Percentiles rank a stretch among this genome's conserved stretches.
Conservation (phyloP, 2,113 vertebrate species). For the Paradoxurus hermaphroditus region DNA sequence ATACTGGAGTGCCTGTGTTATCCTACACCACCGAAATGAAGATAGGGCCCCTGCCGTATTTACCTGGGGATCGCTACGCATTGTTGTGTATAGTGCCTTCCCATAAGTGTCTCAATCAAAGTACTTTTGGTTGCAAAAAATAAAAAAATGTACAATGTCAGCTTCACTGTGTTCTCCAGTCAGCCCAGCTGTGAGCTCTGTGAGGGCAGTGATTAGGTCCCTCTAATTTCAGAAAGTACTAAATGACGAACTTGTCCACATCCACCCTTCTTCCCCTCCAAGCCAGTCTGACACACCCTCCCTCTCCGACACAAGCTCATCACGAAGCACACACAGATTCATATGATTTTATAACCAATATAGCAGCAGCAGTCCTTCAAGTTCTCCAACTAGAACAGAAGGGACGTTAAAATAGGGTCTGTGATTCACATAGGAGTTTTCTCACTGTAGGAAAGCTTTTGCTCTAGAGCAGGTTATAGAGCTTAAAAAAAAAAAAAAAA, state of each 20-base stretch:
- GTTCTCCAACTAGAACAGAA: neutral
- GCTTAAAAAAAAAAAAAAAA: neutral
- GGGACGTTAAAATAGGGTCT: neutral
- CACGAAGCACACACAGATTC: neutral
- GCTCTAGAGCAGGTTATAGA: neutral
- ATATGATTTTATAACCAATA: neutral
- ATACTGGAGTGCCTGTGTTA: neutral
- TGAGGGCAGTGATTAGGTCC: rapidly evolving
- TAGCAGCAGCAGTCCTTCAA: neutral
- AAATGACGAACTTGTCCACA: neutral
- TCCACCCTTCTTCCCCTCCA: neutral
- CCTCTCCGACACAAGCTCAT: neutral
- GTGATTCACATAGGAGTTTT: neutral
- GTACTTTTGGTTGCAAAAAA: neutral
- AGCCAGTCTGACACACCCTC: neutral
- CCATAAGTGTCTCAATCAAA: neutral
- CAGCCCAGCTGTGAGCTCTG: neutral
- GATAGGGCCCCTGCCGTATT: neutral
- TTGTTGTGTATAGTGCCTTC: neutral
- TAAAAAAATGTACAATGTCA: neutral
- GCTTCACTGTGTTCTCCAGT: too few relatives aligned
- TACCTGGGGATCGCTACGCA: neutral
- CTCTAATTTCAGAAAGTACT: neutral
- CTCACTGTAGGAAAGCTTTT: neutral
- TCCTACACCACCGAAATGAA: neutral